A percentile compares a stretch with the other conserved stretches of the same genome.
Conservation (phyloP, 2,888 invertebrate genomes). For the Plebejus anna region DNA sequence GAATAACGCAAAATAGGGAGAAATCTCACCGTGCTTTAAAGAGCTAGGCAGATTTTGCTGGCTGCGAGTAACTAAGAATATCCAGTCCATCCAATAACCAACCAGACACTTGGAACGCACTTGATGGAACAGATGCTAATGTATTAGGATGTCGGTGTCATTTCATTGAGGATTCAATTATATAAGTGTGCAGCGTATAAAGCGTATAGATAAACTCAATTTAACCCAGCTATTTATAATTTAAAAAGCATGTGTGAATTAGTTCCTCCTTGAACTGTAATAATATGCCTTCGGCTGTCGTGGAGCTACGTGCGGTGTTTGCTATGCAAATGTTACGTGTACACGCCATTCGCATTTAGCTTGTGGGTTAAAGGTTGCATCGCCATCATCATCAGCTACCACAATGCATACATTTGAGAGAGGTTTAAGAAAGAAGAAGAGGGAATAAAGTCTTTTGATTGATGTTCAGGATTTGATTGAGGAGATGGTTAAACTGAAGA, state of each 20-base stretch:
- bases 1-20: not conserved
- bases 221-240: not conserved
- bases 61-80: too few relatives aligned
- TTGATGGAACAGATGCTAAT: too few relatives aligned
- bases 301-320: constrained; percentile 1
- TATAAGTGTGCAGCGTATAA: not conserved
- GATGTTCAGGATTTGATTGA: too few relatives aligned
- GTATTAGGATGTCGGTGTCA: too few relatives aligned
- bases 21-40: not conserved
- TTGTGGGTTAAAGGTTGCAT: not conserved
- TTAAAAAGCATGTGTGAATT: constrained; percentile 1
- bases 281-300: not conserved
- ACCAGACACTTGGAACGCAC: too few relatives aligned
- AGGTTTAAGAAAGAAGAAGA: too few relatives aligned
- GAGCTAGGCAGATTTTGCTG: too few relatives aligned
- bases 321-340: constrained; percentile 25
- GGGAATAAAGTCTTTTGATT: too few relatives aligned
- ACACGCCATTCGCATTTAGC: not conserved
- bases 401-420: too few relatives aligned
- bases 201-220: not conserved
- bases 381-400: not conserved
- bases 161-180: not conserved
- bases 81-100: too few relatives aligned
- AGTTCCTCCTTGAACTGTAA: constrained; percentile 20
- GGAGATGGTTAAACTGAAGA: too few relatives aligned